Evolutionary conservation across 1,140 invertebrate genomes (phyloP), one percentile per base, ranked within the genome.

Genomic region (Trachymyrmex cornetzi): DNA sequence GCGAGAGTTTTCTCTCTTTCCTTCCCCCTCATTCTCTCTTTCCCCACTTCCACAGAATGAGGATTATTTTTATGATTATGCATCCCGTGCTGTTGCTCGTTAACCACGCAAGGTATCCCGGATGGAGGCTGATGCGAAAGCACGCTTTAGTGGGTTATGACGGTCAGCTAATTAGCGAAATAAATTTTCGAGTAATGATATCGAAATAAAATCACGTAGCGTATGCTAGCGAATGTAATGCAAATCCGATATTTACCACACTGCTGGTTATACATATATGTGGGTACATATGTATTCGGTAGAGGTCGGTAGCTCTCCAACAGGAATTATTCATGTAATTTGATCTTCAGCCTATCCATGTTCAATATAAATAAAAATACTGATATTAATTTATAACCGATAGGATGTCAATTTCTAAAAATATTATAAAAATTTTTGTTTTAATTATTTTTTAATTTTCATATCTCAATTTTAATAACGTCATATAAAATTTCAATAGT

Each of bases 121-220:
- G 24, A 61, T 48, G 67, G 74, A 50, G 22, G 55, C 24, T n/a
- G 27, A 61, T 74, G 71, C 59, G 48, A 77, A 27, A 64, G 72
- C 34, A 2, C 24, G 16, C 69, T 77, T 72, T 64, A 85, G 57
- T 22, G n/a, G 12, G 50, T 24, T 55, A 38, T 64, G 44, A 66
- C 48, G 82, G 53, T 79, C 48, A n/a, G 38, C 80, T 84, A 84
- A 84, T 84, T 84, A 75, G 55, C n/a, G 53, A 84, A 57, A 75
- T 75, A 74, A 84, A 84, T 75, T 84, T 69, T 74, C 55, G 69
- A 74, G 67, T 66, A 71, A 81, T 84, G 61, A 75, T 24, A 84
- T 59, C 38, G 19, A 63, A 81, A 84, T 48, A 75, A 84, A 84
- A 84, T 84, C 57, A 82, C 30, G 48, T 48, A 38, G 55, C 55